A percentile compares a stretch with the other conserved stretches of the same genome.
These are phyloP conservation scores for Dunckerocampus dactyliophorus DNA, from an alignment of 2,113 vertebrate genomes.

Conservation along the genomic window DNA sequence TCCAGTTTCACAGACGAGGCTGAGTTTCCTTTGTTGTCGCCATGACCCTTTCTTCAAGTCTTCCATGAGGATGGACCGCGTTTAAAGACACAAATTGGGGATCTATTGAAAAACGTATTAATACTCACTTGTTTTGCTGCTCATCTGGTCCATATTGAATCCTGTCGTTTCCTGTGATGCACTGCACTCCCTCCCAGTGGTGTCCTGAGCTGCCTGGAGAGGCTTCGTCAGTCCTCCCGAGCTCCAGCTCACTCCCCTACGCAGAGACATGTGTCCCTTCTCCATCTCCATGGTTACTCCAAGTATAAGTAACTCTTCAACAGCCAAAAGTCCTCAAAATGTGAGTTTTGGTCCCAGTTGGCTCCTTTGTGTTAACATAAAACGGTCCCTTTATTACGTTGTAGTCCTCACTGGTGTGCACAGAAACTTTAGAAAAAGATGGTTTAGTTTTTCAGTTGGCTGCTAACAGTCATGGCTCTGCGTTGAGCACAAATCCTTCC, in stretches of 20 bases:
- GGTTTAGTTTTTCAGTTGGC: conserved; percentile 33
- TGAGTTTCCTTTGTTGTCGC: conserved; percentile 32
- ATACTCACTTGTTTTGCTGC: conserved; percentile 75
- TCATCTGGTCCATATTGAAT: conserved; percentile 58
- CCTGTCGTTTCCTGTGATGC: conserved; percentile 59
- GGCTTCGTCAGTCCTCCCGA: conserved; percentile 57
- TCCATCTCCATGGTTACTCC: conserved; percentile 55
- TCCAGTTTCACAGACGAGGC: conserved; percentile 41
- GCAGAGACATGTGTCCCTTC: conserved; percentile 53
- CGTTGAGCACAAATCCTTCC: conserved; percentile 35
- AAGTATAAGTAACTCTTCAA: conserved; percentile 7
- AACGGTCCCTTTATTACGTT: conserved; percentile 7
- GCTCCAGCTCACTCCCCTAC: conserved; percentile 70
- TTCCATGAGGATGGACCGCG: conserved; percentile 17
- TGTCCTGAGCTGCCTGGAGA: conserved; percentile 45
- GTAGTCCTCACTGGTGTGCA: conserved; percentile 31
- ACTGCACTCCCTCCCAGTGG: conserved; percentile 42
- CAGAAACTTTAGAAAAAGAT: conserved; percentile 16
- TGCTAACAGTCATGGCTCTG: conserved; percentile 23
- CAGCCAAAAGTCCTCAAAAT: conserved; percentile 10
- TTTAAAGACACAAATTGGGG: conserved; percentile 11
- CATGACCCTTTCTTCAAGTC: background rate
- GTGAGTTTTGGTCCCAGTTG: conserved; percentile 16
- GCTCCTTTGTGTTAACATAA: conserved; percentile 20
- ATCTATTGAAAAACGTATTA: conserved; percentile 9